Evolutionary conservation across 35 echinoderm and acorn worm species (phyloP), one percentile per base, ranked within the genome.

Genomic region (Amphiura filiformis): DNA sequence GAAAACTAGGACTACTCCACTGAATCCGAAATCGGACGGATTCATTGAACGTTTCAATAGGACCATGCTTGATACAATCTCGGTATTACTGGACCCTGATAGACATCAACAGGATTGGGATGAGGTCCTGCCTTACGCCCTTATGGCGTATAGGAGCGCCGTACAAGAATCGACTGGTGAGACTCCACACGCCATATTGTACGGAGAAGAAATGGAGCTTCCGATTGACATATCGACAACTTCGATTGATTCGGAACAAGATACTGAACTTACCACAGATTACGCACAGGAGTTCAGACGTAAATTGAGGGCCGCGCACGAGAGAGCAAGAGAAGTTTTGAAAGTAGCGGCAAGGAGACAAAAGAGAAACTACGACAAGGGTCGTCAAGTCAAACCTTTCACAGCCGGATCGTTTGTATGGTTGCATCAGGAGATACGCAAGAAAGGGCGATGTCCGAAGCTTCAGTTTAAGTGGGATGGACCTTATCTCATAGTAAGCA

Each of bases 1-100:
- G 28, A 90, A 94, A 81, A 94, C 92, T 13, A 42, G 89, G 15
- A 94, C 93, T 14, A 94, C 92, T 49, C 81, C 92, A 65, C 86
- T 86, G 31, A 80, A 86, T 26, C 82, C 93, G 31, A 77, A 94
- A 32, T 94, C 89, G 18, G 93, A 94, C 75, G 82, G 82, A 30
- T 77, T 93, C n/a, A 52, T 93, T 33, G 81, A 93, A 42, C 31
- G 86, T 34, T 93, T 90, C 35, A 93, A 90, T 57, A 7, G 75
- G 1, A 94, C 88, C 34, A 38, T 89, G 30, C 11, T 82, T 1
- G 38, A 79, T 36, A 89, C 41, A 33, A 80, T 89, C 34, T 2
- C 87, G 4, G 37, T 79, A 3, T 7, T 89, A 1, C 32, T 82
- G 31, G 79, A 89, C 57, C n/a, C 79, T 39, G 20, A 82, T 28